Base-by-base conservation (phyloP, 2,797 vertebrate genomes). In the Brotula barbata region DNA sequence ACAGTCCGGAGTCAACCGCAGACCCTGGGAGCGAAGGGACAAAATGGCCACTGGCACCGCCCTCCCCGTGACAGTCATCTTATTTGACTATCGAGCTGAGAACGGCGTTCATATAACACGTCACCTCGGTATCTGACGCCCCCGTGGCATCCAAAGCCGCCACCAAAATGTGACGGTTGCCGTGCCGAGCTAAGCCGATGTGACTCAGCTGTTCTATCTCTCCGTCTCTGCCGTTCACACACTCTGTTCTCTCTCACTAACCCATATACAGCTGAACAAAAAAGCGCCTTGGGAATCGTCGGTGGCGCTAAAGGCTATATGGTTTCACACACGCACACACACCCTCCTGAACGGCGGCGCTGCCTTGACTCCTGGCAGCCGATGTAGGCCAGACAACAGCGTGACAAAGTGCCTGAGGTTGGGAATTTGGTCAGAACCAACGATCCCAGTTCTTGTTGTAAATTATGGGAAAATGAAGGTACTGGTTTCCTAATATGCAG, bases 391-490 rank as follows among this genome's bases (percentile, higher is more conserved):
- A 65, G 66, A 67, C 55, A 65, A n/a, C 28, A 60, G 62, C 58
- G 52, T 54, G 66, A 76, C 64, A 69, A 71, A 76, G 63, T 44
- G 73, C 56, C 51, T 3, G 37, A 19, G 54, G 71, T 63, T 31
- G 36, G 20, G 11, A 58, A 68, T 60, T 55, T 57, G 72, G 74
- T 79, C 58, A 22, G 44, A 71, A 73, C 40, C 2, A 56, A 55
- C 42, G 40, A 72, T 79, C 68, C 62, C 73, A 78, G 59, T 67
- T 59, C 45, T 56, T 55, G 44, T 69, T 54, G 21, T 65, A 60
- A 74, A 78, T 80, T 67, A 80, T 81, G 71, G 54, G 74, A 87
- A 85, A 60, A 58, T 33, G 49, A 77, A 25, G 55, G 16, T 52
- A 25, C 45, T 15, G 33, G 59, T 81, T 75, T 69, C 78, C 77